Percentiles rank a stretch among this genome's conserved stretches.
phyloP scores from a whole-genome alignment of 2,113 vertebrate species.

The Brachirus orientalis region DNA sequence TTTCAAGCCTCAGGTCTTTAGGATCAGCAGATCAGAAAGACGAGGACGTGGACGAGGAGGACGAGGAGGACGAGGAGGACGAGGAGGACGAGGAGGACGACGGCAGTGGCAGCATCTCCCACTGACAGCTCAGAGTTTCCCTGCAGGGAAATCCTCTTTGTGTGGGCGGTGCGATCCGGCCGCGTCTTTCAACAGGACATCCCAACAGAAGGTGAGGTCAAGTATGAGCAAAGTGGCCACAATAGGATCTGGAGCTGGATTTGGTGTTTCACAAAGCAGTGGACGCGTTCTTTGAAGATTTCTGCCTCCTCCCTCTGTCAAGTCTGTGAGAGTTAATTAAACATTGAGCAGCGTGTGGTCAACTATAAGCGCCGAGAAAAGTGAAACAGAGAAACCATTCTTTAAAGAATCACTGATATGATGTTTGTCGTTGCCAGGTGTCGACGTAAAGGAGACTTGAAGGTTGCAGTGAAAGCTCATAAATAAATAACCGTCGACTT shows the following conservation, averaged over 20 bases:
- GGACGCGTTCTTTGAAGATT: conserved; percentile 74
- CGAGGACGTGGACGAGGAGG: too few species aligned
- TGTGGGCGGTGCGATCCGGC: conserved; percentile 45
- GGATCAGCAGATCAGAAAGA: conserved; percentile 45
- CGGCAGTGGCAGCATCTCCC: conserved; percentile 68
- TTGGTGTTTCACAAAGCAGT: conserved; percentile 75
- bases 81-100: too few species aligned
- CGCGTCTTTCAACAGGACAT: conserved; percentile 67
- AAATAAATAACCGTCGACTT: too few species aligned
- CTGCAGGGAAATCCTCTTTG: conserved; percentile 75
- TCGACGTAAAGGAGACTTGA: too few species aligned
- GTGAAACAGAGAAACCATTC: neutral
- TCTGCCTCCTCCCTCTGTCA: conserved; percentile 54
- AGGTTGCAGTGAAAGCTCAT: too few species aligned
- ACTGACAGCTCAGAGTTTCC: conserved; percentile 65
- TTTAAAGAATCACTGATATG: too few species aligned
- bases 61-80: too few species aligned
- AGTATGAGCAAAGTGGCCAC: conserved; percentile 76
- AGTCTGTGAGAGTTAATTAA: conserved; percentile 76
- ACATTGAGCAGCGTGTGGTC: conserved; percentile 67
- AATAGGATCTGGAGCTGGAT: conserved; percentile 72
- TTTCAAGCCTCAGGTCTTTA: conserved; percentile 10
- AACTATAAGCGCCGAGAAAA: neutral
- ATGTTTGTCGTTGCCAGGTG: too few species aligned
- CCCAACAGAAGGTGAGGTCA: conserved; percentile 82